Percentiles rank a stretch among this genome's conserved stretches.
Conservation (phyloP, 2,113 vertebrate species). For the Corythaeola cristata region DNA sequence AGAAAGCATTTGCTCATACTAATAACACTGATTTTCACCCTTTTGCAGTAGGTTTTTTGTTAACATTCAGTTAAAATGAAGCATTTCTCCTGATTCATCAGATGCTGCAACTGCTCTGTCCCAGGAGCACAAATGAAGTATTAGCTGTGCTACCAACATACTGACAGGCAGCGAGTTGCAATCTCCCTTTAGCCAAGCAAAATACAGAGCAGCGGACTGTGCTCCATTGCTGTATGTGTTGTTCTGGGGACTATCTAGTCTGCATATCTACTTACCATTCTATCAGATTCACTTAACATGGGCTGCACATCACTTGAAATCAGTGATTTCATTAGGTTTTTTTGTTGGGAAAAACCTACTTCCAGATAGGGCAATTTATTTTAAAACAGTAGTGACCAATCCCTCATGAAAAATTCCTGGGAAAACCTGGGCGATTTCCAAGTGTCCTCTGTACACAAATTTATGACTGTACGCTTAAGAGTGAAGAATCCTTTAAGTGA, state of each 20-base stretch:
- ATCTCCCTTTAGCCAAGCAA: background rate
- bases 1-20: background rate
- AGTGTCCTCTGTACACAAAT: background rate
- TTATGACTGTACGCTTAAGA: background rate
- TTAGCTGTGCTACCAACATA: background rate
- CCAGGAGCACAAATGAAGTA: background rate
- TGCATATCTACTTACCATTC: background rate
- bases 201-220: background rate
- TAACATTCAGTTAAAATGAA: background rate
- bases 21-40: background rate
- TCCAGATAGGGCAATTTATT: background rate
- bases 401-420: background rate
- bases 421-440: slow-evolving; percentile 27
- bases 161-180: background rate
- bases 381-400: background rate
- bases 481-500: background rate
- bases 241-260: background rate
- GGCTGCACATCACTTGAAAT: background rate
- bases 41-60: background rate
- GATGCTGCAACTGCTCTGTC: background rate
- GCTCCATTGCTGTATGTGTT: background rate
- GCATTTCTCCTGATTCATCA: background rate
- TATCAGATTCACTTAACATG: background rate
- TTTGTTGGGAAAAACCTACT: background rate
- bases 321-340: background rate